A percentile compares a stretch with the other conserved stretches of the same genome.
Conservation (phyloP, 2,113 vertebrate genomes). For the Origma solitaria region DNA sequence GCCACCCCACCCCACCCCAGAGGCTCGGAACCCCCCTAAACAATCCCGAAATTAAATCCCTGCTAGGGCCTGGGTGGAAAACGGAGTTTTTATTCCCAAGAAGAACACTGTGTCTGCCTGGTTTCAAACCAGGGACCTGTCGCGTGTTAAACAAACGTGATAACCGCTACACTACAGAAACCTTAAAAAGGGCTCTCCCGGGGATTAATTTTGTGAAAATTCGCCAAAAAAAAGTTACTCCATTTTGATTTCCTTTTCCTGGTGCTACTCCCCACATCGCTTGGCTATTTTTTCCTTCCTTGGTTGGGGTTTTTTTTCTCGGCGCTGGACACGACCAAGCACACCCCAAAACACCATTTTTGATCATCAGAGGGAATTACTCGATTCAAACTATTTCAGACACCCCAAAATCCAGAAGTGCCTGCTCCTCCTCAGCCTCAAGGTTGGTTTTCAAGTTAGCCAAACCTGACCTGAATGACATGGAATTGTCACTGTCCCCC, state of each 20-base stretch:
- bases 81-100: fast-evolving
- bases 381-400: neutral
- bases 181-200: no score
- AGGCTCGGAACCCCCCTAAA: neutral
- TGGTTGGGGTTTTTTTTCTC: neutral
- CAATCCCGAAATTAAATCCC: neutral
- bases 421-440: no score
- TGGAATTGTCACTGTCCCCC: neutral
- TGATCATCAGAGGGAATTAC: neutral
- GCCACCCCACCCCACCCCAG: neutral
- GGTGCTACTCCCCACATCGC: no score
- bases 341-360: no score
- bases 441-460: fast-evolving
- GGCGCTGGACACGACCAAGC: neutral
- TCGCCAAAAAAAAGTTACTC: no score
- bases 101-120: fast-evolving
- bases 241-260: no score
- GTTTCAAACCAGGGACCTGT: neutral
- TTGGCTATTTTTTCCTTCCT: no score
- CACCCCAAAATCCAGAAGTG: fast-evolving
- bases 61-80: fast-evolving
- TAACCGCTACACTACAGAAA: conserved; percentile 26
- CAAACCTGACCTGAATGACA: neutral
- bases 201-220: neutral
- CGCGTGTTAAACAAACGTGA: neutral